Evolutionary conservation across 2,113 vertebrate species (phyloP).

Genomic region (Nyctereutes procyonoides): DNA sequence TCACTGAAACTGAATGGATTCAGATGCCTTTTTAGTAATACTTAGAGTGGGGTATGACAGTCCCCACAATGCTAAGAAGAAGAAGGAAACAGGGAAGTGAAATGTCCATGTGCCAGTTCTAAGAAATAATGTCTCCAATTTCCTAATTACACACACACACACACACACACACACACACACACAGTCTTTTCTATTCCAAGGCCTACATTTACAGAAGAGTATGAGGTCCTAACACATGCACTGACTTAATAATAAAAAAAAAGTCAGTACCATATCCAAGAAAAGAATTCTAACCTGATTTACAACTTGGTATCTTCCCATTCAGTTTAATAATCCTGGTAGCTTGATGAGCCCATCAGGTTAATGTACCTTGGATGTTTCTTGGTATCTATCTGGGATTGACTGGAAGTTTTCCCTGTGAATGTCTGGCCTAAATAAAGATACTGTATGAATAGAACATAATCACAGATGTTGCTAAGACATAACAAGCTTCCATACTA

Average conservation of each 20-base stretch:
- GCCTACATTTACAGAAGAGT: background rate
- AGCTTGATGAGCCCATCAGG: background rate
- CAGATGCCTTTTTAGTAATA: background rate
- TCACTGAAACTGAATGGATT: background rate
- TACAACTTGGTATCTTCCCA: background rate
- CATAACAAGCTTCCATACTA: background rate
- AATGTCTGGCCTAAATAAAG: background rate
- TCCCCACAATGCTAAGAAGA: background rate
- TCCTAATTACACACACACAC: background rate
- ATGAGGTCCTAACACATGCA: background rate
- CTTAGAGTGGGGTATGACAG: fast-evolving
- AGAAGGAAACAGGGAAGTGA: background rate
- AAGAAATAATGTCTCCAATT: background rate
- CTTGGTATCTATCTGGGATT: background rate
- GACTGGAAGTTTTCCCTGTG: background rate
- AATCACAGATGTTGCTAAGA: background rate
- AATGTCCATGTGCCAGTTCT: no score
- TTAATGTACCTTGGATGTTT: background rate
- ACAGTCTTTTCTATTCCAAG: background rate
- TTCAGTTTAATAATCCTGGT: background rate
- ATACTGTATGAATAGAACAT: background rate
- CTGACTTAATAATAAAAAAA: background rate
- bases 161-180: no score
- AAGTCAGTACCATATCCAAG: background rate
- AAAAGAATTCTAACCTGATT: background rate